These are phyloP conservation scores for Marmota monax DNA, from an alignment of 2,113 vertebrate genomes.

Conservation along the genomic window DNA sequence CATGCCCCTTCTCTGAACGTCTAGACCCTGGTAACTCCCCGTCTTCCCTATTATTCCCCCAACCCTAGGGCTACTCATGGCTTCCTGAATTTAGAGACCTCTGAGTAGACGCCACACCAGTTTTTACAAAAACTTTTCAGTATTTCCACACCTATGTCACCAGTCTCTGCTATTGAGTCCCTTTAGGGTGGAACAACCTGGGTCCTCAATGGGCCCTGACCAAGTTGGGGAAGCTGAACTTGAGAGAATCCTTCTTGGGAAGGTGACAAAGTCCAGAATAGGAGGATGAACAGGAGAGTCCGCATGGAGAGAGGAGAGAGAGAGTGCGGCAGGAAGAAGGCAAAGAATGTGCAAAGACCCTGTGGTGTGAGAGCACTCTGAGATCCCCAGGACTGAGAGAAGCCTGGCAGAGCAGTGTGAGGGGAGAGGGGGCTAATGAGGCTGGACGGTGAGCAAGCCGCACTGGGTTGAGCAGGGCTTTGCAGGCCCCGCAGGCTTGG, in stretches of 20 bases:
- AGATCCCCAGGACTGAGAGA: neutral
- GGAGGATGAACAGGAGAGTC: neutral
- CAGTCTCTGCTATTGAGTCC: neutral
- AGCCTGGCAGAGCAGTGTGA: neutral
- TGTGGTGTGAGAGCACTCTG: rapidly evolving
- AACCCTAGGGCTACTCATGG: too few species aligned
- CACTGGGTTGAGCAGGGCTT: neutral
- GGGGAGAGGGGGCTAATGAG: rapidly evolving
- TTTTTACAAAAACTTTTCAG: neutral
- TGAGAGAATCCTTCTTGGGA: neutral
- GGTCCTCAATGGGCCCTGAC: neutral
- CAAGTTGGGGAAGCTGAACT: neutral
- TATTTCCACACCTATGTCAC: neutral
- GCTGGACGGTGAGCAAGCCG: neutral
- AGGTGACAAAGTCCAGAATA: neutral
- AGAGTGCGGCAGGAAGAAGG: neutral
- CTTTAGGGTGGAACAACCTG: neutral
- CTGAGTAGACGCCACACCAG: neutral
- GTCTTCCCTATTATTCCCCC: neutral
- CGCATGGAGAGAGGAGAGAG: neutral
- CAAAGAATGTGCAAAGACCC: neutral
- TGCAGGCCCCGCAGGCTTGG: too few species aligned
- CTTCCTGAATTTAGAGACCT: neutral
- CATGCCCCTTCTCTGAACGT: neutral
- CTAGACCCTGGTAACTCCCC: neutral